Evolutionary conservation across 2,888 invertebrate species (phyloP).

Genomic region (Epinotia brunnichana): DNA sequence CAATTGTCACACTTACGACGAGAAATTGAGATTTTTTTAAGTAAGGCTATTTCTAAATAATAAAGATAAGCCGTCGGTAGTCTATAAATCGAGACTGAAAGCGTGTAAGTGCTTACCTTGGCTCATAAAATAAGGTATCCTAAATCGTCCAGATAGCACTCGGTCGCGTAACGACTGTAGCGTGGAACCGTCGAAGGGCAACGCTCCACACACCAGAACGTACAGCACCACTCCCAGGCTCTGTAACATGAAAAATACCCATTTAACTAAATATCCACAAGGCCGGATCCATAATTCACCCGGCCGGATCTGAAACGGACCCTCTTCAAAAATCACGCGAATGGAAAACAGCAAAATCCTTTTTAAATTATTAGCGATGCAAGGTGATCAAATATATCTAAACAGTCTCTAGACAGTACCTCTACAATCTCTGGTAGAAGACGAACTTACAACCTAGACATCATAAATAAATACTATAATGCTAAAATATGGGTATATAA

Average conservation of each 20-base stretch:
- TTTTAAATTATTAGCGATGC: background rate
- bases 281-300: background rate
- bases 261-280: background rate
- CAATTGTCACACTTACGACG: background rate
- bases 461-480: too few relatives aligned
- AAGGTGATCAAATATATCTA: background rate
- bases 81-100: constrained; percentile 2
- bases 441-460: background rate
- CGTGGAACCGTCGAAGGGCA: constrained; percentile 98
- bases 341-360: background rate
- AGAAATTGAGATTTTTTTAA: background rate
- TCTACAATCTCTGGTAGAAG: background rate
- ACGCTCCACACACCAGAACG: constrained; percentile 96
- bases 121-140: constrained; percentile 99
- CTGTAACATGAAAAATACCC: constrained; percentile 81
- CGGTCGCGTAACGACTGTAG: constrained; percentile 95
- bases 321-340: background rate
- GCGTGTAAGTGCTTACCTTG: constrained; percentile 86
- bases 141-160: constrained; percentile 96
- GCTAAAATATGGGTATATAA: constrained; percentile 13
- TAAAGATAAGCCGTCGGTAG: background rate
- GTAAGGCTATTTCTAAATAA: background rate
- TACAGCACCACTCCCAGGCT: constrained; percentile 98
- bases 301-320: background rate
- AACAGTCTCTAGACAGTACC: background rate